These are phyloP conservation scores for Bombus soroeensis DNA, from an alignment of 1,140 invertebrate genomes.

Conservation along the genomic window DNA sequence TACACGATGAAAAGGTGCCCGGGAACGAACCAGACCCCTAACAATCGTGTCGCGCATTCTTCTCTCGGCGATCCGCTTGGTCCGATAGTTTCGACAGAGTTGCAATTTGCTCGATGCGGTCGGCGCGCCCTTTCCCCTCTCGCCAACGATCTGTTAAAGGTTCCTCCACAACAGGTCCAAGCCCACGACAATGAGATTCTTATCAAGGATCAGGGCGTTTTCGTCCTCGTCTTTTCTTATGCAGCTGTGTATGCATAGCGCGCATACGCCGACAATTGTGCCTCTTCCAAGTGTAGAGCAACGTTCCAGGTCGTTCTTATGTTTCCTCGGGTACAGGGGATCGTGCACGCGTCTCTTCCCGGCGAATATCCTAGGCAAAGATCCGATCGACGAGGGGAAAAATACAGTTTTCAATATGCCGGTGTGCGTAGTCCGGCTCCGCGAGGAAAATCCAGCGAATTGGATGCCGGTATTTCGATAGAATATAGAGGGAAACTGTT, in stretches of 20 bases:
- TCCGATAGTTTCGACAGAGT: constrained; percentile 74
- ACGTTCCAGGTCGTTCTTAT: too few species aligned
- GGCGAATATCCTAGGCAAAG: neutral
- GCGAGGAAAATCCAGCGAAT: neutral
- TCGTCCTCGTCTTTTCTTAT: neutral
- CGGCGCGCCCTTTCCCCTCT: constrained; percentile 27
- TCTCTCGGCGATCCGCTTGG: constrained; percentile 61
- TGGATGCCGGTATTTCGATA: too few species aligned
- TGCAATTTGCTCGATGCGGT: constrained; percentile 75
- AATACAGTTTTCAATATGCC: constrained; percentile 22
- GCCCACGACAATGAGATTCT: constrained; percentile 64
- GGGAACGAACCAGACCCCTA: constrained; percentile 55
- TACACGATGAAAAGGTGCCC: constrained; percentile 66
- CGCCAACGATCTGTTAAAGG: constrained; percentile 19
- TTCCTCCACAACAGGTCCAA: constrained; percentile 46
- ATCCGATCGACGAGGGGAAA: neutral
- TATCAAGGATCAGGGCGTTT: constrained; percentile 54
- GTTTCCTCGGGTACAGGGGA: neutral
- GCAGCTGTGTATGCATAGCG: constrained; percentile 53
- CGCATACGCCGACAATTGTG: constrained; percentile 17
- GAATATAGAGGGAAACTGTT: too few species aligned
- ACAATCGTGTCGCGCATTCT: constrained; percentile 69
- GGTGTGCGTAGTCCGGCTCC: too few species aligned
- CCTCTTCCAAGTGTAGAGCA: constrained; percentile 6
- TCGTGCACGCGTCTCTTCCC: constrained; percentile 7